These are phyloP conservation scores for Enteromius treurensis DNA, from an alignment of 2,797 vertebrate genomes.

Conservation along the genomic window DNA sequence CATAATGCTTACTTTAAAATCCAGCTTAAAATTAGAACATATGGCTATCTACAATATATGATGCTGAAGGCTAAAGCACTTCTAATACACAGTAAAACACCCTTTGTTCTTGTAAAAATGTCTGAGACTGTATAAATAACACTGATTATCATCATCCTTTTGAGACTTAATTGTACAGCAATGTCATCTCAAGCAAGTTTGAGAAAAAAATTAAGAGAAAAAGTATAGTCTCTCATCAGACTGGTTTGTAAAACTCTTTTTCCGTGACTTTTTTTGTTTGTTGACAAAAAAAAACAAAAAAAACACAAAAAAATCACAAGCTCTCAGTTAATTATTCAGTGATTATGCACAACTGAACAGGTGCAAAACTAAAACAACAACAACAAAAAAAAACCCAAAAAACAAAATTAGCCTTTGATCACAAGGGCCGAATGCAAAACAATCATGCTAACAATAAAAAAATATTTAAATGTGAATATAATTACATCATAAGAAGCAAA, in stretches of 20 bases:
- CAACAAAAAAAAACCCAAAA: neutral
- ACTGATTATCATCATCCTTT: neutral
- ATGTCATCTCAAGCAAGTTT: neutral
- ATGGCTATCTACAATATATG: neutral
- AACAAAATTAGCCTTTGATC: constrained; percentile 28
- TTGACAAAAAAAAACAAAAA: neutral
- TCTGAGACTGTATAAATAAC: neutral
- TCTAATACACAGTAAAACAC: neutral
- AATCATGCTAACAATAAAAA: constrained; percentile 33
- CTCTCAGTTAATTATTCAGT: constrained; percentile 8
- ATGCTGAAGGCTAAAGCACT: neutral
- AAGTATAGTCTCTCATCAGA: neutral
- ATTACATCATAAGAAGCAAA: constrained; percentile 22
- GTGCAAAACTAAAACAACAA: neutral
- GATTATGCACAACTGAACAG: constrained; percentile 29
- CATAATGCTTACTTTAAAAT: neutral
- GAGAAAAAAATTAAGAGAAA: neutral
- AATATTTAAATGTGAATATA: constrained; percentile 37
- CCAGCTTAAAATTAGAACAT: neutral
- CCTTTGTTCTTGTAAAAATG: neutral
- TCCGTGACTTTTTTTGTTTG: neutral
- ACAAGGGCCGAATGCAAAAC: constrained; percentile 17
- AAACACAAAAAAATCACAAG: neutral
- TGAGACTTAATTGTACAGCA: neutral
- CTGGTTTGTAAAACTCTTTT: neutral